phyloP scores from a whole-genome alignment of 2,888 invertebrate species.

The Junonia oenone region DNA sequence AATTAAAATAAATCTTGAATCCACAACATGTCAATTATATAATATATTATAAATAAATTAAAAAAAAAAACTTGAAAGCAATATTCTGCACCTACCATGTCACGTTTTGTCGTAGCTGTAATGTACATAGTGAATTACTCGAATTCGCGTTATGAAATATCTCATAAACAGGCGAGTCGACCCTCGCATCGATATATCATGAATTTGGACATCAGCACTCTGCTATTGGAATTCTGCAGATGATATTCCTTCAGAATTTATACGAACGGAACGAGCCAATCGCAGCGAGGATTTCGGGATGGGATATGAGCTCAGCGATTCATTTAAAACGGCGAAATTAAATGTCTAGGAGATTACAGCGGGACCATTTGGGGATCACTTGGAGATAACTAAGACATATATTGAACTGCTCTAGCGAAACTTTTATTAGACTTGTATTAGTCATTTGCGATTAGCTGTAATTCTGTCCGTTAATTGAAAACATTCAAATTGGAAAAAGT shows the following conservation, averaged over 20 bases:
- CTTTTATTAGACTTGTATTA: conserved; percentile 45
- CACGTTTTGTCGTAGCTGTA: neutral
- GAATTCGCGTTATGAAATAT: conserved; percentile 62
- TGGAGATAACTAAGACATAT: conserved; percentile 54
- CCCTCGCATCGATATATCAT: conserved; percentile 67
- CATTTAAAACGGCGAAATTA: conserved; percentile 65
- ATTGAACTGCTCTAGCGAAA: conserved; percentile 50
- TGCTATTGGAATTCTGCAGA: conserved; percentile 67
- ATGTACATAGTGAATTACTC: conserved; percentile 12
- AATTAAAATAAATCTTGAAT: neutral
- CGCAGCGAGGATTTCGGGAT: conserved; percentile 45
- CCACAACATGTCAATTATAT: neutral
- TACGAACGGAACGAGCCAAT: conserved; percentile 50
- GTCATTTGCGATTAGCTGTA: neutral
- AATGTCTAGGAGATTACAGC: conserved; percentile 59
- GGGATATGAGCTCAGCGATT: conserved; percentile 58
- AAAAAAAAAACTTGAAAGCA: no score
- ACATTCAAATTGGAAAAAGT: no score
- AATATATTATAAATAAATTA: no score
- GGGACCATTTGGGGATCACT: conserved; percentile 53
- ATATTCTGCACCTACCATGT: neutral
- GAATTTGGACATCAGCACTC: conserved; percentile 65
- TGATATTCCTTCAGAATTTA: conserved; percentile 62
- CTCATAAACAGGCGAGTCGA: conserved; percentile 66
- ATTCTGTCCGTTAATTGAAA: neutral